Evolutionary conservation across 2,888 invertebrate species (phyloP).

Genomic region (Pharmacophagus antenor): DNA sequence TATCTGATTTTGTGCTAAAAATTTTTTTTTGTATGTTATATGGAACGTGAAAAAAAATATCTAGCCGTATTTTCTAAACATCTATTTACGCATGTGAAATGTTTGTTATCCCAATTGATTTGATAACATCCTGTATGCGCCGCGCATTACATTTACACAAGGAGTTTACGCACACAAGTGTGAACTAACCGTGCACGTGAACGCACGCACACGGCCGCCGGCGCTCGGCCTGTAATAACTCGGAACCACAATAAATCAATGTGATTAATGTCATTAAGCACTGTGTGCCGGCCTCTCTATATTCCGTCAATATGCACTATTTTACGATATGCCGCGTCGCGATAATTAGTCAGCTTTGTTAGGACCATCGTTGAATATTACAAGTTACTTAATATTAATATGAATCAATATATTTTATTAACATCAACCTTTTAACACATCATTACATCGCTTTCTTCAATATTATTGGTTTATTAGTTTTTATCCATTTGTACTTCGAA

Average conservation of each 20-base stretch:
- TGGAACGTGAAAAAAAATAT: background rate
- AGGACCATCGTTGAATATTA: constrained; percentile 68
- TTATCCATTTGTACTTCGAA: no score
- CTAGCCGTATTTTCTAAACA: background rate
- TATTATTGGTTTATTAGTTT: background rate
- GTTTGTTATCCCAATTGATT: constrained; percentile 7
- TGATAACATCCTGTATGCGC: constrained; percentile 61
- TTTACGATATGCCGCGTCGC: constrained; percentile 78
- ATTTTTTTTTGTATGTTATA: background rate
- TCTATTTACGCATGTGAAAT: background rate
- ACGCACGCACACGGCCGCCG: constrained; percentile 58
- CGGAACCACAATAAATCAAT: constrained; percentile 82
- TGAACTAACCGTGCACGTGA: constrained; percentile 40
- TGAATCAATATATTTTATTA: constrained; percentile 38
- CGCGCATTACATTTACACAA: constrained; percentile 71
- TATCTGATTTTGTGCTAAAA: background rate
- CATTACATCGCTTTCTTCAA: background rate
- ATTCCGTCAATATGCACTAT: constrained; percentile 82
- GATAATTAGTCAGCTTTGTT: constrained; percentile 81
- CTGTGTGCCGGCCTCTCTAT: constrained; percentile 81
- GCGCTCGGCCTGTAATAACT: constrained; percentile 79
- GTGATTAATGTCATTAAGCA: constrained; percentile 82
- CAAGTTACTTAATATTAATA: constrained; percentile 46
- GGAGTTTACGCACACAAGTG: constrained; percentile 57
- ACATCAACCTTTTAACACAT: background rate